Evolutionary conservation across 1,140 invertebrate genomes (phyloP).

Genomic region (Apocrypta bakeri): DNA sequence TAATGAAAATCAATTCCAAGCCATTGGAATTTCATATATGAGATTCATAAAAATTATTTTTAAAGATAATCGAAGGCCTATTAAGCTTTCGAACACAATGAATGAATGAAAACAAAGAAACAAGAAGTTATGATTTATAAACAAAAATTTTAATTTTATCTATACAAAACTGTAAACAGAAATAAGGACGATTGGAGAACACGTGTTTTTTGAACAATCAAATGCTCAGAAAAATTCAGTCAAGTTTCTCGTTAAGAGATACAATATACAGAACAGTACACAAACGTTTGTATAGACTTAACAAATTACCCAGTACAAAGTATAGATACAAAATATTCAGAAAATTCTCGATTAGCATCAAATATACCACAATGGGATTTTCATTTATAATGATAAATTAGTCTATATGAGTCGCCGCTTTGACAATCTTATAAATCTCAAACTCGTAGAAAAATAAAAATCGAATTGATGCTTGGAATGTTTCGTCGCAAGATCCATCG

Average conservation of each 20-base stretch:
- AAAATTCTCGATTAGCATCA: slow-evolving; percentile 46
- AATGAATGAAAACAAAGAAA: slow-evolving; percentile 31
- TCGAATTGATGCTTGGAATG: slow-evolving; percentile 47
- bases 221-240: slow-evolving; percentile 47
- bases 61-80: neutral
- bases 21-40: neutral
- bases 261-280: slow-evolving; percentile 39
- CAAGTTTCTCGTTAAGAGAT: slow-evolving; percentile 39
- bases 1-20: neutral
- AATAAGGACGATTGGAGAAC: slow-evolving; percentile 26
- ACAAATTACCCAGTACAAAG: slow-evolving; percentile 56
- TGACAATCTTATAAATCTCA: slow-evolving; percentile 45
- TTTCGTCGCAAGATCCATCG: slow-evolving; percentile 39
- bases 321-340: slow-evolving; percentile 55
- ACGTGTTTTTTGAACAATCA: slow-evolving; percentile 39
- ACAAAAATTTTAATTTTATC: slow-evolving; percentile 23
- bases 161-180: slow-evolving; percentile 20
- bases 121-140: slow-evolving; percentile 9
- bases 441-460: slow-evolving; percentile 48
- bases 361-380: slow-evolving; percentile 42
- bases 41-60: slow-evolving; percentile 16
- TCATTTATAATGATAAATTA: slow-evolving; percentile 40
- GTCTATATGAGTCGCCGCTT: slow-evolving; percentile 21
- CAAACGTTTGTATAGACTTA: slow-evolving; percentile 44
- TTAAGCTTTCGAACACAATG: neutral